Percentiles rank a stretch among this genome's conserved stretches.
Conservation (phyloP, 2,888 invertebrate genomes). For the Plemyria rubiginata region DNA sequence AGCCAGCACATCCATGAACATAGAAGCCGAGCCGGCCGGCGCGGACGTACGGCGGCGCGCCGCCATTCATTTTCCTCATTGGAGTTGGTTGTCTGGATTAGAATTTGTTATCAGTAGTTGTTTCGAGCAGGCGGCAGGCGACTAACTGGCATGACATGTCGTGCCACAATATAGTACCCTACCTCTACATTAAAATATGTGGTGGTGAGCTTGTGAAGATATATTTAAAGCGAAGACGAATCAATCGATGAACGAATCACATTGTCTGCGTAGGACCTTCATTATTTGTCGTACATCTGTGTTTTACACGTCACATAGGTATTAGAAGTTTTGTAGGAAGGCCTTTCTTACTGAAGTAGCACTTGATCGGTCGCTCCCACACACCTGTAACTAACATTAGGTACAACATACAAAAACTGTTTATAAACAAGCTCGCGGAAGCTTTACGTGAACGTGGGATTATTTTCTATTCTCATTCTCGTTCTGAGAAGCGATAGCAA, state of each 20-base stretch:
- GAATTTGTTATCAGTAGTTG: too few relatives aligned
- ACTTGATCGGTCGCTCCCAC: background rate
- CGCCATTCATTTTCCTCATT: too few relatives aligned
- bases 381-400: background rate
- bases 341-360: background rate
- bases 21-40: too few relatives aligned
- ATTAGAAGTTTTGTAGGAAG: too few relatives aligned
- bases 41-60: too few relatives aligned
- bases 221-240: slow-evolving; percentile 4
- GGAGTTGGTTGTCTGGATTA: too few relatives aligned
- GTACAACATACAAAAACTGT: slow-evolving; percentile 1
- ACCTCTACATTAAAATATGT: background rate
- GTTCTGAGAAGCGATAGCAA: too few relatives aligned
- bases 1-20: too few relatives aligned
- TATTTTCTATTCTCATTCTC: slow-evolving; percentile 15
- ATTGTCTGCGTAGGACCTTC: slow-evolving; percentile 11
- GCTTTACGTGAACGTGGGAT: slow-evolving; percentile 18
- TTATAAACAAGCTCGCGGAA: slow-evolving; percentile 18
- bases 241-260: slow-evolving; percentile 14
- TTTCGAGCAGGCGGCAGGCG: too few relatives aligned
- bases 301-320: too few relatives aligned
- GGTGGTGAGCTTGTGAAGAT: slow-evolving; percentile 1
- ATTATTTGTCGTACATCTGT: background rate
- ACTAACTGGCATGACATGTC: too few relatives aligned
- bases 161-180: too few relatives aligned